Conservation (phyloP, 2,797 vertebrate species). For the Astyanax mexicanus region DNA sequence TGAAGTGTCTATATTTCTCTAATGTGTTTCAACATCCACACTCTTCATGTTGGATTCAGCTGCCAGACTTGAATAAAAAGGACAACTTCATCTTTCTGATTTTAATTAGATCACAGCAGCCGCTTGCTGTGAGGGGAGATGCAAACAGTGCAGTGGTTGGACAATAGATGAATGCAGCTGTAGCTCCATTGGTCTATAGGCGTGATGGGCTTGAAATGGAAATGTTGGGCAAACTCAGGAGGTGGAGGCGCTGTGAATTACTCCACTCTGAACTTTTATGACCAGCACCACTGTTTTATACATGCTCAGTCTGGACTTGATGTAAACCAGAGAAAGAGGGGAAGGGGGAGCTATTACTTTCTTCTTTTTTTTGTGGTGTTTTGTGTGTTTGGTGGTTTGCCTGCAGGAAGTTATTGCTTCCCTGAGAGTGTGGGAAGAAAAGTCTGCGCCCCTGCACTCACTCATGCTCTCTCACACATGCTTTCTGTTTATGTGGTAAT, state of each 20-base stretch:
- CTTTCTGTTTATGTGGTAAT: slow-evolving; percentile 5
- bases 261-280: slow-evolving; percentile 60
- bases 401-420: slow-evolving; percentile 59
- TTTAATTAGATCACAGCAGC: slow-evolving; percentile 76
- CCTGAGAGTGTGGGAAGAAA: slow-evolving; percentile 42
- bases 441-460: background rate
- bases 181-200: slow-evolving; percentile 60
- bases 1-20: too few species aligned
- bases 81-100: slow-evolving; percentile 72
- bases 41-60: slow-evolving; percentile 38
- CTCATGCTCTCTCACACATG: background rate
- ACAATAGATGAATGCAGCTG: slow-evolving; percentile 73
- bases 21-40: background rate
- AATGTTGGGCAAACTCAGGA: slow-evolving; percentile 28
- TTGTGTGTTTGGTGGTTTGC: too few species aligned
- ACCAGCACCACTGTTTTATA: slow-evolving; percentile 48
- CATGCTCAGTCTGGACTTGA: slow-evolving; percentile 41
- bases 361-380: slow-evolving; percentile 34
- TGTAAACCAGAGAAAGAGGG: slow-evolving; percentile 42
- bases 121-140: slow-evolving; percentile 64
- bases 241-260: slow-evolving; percentile 48
- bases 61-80: slow-evolving; percentile 55
- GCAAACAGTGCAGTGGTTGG: slow-evolving; percentile 44
- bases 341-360: too few species aligned
- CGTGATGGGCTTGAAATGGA: slow-evolving; percentile 50